Percentiles rank a stretch among this genome's conserved stretches.
Evolutionary conservation across 2,113 vertebrate genomes (phyloP).

Genomic region (Salvelinus sp.): DNA sequence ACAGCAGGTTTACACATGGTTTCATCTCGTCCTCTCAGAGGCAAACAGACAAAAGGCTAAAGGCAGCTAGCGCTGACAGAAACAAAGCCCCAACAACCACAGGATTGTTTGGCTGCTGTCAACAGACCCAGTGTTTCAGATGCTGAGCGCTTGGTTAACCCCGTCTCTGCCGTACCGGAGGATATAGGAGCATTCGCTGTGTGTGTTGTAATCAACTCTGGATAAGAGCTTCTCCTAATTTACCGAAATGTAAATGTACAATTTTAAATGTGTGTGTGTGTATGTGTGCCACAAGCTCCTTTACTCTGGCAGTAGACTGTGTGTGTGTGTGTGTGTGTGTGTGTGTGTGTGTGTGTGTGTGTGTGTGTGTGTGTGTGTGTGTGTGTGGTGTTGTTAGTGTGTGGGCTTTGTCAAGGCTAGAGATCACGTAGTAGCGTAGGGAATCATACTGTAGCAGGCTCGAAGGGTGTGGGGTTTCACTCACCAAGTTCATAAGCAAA

Average conservation of each 20-base stretch:
- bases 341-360: no score
- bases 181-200: background rate
- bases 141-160: slow-evolving; percentile 25
- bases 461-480: no score
- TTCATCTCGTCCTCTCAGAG: slow-evolving; percentile 11
- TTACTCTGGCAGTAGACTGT: no score
- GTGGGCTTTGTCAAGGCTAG: no score
- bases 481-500: no score
- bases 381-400: no score
- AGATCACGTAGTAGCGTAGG: no score
- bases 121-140: slow-evolving; percentile 11
- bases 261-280: background rate
- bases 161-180: slow-evolving; percentile 23
- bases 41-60: slow-evolving; percentile 8
- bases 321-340: no score
- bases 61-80: slow-evolving; percentile 9
- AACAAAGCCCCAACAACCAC: slow-evolving; percentile 25
- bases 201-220: slow-evolving; percentile 5
- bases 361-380: no score
- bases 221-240: no score
- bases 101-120: slow-evolving; percentile 23
- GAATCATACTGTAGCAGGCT: no score
- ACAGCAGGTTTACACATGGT: background rate
- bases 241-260: no score
- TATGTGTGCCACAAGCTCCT: background rate